Base-by-base conservation (phyloP, 2,888 invertebrate genomes). In the Parnassius apollo region DNA sequence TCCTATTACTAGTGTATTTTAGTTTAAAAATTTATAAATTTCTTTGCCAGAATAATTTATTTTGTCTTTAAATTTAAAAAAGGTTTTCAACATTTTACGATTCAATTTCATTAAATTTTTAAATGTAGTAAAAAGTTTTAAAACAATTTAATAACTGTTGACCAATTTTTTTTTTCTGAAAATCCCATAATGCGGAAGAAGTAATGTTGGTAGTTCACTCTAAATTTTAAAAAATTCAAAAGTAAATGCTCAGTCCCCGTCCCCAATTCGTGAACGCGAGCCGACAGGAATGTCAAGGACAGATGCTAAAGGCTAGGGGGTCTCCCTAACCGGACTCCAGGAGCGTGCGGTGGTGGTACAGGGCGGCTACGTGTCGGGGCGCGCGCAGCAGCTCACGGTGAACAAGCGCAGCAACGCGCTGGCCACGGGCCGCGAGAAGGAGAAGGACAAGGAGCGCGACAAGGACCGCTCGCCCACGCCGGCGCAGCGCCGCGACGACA, bases 361-460 rank as follows among this genome's bases (percentile, higher is more conserved):
- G 94, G 94, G 94, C 72, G 94, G 94, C 61, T 94, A 94, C 85
- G 94, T 94, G 69, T 91, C 93, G 55, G 94, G 94, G 50, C 93
- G 94, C 69, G 93, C 93, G 68, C 86, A 85, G 77, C 90, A 91
- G 72, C 92, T 97, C 55, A 95, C 95, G 79, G 95, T 96, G 61
- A 85, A 77, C 49, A 96, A 96, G 89, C 95, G 96, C 84, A 93
- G 94, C 58, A 98, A 98, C 90, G 95, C 97, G 59, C 92, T 98
- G 68, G 91, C 91, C 59, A 77, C 75, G 12, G 81, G 78, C 66
- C 80, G 80, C 72, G 96, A 96, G 78, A 95, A 95, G 80, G 94
- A 91, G 82, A 77, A 92, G 87, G 86, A 91, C 65, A 57, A 68
- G n/a, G 82, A 96, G 78, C 95, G 95, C 80, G 94, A 92, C 80